These are phyloP conservation scores for Dicrurus megarhynchus DNA, from an alignment of 2,113 vertebrate genomes.

Conservation along the genomic window DNA sequence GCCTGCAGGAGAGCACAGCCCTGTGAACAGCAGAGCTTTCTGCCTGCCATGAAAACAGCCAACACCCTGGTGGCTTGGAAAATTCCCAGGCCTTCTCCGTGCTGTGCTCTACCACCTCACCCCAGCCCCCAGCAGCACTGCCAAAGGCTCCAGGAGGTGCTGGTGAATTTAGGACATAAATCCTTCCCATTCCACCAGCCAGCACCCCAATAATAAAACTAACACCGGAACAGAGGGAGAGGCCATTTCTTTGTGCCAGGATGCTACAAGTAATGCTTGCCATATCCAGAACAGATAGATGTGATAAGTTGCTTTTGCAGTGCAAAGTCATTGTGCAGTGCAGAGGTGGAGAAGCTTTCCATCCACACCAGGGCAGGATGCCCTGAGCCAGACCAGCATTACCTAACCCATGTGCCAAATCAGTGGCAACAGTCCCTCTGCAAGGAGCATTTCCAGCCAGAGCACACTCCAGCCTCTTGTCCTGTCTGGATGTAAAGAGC, in stretches of 20 bases:
- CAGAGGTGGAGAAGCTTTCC: not conserved
- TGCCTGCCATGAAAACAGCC: not conserved
- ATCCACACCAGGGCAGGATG: not conserved
- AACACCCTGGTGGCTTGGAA: not conserved
- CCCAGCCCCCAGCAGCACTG: not conserved
- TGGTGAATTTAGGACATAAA: not conserved
- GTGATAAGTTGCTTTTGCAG: not conserved
- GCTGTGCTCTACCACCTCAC: not conserved
- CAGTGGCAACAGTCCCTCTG: not conserved
- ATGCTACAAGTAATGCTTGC: not conserved
- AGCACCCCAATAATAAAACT: not conserved
- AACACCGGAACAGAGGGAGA: not conserved
- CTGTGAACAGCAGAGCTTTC: not conserved
- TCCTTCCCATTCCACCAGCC: not conserved
- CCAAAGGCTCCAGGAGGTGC: not conserved
- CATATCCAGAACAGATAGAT: not conserved
- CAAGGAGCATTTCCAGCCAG: accelerated
- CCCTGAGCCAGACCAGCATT: not conserved
- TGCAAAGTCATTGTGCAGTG: not conserved
- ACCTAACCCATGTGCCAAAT: not conserved
- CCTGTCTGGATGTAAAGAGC: not conserved
- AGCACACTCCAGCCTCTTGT: not conserved
- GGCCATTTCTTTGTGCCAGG: not conserved
- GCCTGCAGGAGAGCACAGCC: not conserved
- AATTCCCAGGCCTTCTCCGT: not conserved